Evolutionary conservation across 2,888 invertebrate genomes (phyloP).

Genomic region (Frankliniella fusca): DNA sequence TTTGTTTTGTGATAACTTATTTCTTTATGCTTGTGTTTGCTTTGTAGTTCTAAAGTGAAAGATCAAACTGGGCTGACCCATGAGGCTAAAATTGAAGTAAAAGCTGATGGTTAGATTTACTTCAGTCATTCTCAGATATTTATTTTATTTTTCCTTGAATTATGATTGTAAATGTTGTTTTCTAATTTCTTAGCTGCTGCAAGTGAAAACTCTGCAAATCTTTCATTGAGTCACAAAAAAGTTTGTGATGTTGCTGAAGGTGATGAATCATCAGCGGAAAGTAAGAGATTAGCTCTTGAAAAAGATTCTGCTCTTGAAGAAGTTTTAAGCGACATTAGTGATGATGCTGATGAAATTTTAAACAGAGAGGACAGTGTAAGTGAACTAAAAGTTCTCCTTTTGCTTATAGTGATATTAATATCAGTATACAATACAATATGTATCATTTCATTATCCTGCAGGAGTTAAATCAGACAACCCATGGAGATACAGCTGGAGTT

Average conservation of each 20-base stretch:
- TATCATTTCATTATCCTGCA: not conserved
- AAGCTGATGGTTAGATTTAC: not conserved
- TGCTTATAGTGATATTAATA: not conserved
- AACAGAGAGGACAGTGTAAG: constrained; percentile 64
- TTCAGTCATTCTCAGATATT: not conserved
- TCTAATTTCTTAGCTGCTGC: not conserved
- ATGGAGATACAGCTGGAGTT: not conserved
- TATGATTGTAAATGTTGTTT: not conserved
- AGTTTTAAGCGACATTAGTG: constrained; percentile 82
- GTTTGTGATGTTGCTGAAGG: not conserved
- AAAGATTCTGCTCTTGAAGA: constrained; percentile 42
- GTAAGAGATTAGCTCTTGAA: constrained; percentile 47
- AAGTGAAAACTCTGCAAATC: not conserved
- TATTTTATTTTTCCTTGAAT: not conserved
- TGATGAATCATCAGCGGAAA: not conserved
- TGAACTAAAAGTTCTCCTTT: constrained; percentile 1
- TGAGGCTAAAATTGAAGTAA: not conserved
- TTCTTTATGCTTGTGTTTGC: not conserved
- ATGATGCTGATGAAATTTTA: constrained; percentile 82
- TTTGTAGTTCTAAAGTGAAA: not conserved
- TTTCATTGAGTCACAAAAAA: not conserved
- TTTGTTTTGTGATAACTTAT: too few relatives aligned
- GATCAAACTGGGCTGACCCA: not conserved
- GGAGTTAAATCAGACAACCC: not conserved
- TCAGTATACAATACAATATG: too few relatives aligned